Evolutionary conservation across 1,140 invertebrate genomes (phyloP).

Genomic region (Ostrea edulis): DNA sequence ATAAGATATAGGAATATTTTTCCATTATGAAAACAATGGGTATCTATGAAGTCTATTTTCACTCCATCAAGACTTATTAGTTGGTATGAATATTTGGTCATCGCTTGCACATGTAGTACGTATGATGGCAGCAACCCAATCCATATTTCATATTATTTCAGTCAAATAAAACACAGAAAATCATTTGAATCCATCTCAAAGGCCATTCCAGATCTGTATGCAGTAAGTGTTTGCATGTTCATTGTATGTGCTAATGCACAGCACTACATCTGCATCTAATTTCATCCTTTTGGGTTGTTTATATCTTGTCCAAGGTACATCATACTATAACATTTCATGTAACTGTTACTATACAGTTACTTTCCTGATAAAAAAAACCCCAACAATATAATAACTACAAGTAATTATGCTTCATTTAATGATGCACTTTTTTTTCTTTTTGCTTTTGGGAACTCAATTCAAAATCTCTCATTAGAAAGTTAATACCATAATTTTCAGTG

Average conservation of each 20-base stretch:
- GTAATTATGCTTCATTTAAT: too few relatives aligned
- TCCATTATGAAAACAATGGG: background rate
- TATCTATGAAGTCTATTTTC: background rate
- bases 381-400: background rate
- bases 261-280: background rate
- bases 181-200: background rate
- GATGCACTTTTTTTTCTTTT: too few relatives aligned
- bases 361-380: too few relatives aligned
- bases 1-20: background rate
- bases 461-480: too few relatives aligned
- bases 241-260: background rate
- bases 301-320: background rate
- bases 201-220: background rate
- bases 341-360: background rate
- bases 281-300: background rate
- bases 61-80: too few relatives aligned
- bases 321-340: background rate
- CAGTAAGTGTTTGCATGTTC: background rate
- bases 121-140: background rate
- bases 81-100: too few relatives aligned
- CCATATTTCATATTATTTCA: background rate
- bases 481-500: too few relatives aligned
- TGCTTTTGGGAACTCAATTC: too few relatives aligned
- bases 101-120: too few relatives aligned
- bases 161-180: background rate